These are phyloP conservation scores for Trinorchestia longiramus DNA, from an alignment of 1,140 invertebrate species.

Conservation along the genomic window DNA sequence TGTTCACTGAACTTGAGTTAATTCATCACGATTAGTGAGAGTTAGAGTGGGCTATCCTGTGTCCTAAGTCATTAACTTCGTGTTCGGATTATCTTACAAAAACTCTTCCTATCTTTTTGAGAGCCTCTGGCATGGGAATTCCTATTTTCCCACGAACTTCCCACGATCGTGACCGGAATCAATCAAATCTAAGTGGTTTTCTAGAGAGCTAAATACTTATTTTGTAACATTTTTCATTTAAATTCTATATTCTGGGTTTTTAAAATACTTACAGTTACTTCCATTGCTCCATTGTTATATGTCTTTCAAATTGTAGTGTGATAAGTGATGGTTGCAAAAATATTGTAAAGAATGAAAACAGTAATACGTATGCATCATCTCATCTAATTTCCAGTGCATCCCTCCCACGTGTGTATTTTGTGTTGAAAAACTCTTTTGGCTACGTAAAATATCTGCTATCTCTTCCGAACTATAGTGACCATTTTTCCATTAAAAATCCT, in stretches of 20 bases:
- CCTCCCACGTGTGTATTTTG: too few species aligned
- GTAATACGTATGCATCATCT: too few species aligned
- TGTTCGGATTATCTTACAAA: not conserved
- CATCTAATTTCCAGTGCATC: too few species aligned
- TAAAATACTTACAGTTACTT: not conserved
- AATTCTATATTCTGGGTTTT: not conserved
- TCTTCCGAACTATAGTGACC: too few species aligned
- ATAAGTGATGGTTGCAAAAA: too few species aligned
- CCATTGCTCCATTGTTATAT: not conserved
- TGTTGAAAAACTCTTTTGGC: too few species aligned
- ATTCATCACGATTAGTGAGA: slow-evolving; percentile 50
- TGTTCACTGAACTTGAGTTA: not conserved
- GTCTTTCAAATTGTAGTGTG: too few species aligned
- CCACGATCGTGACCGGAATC: not conserved
- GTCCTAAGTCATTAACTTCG: slow-evolving; percentile 30
- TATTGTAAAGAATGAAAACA: too few species aligned
- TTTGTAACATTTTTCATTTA: not conserved
- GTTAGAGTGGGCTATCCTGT: slow-evolving; percentile 49
- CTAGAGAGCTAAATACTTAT: not conserved
- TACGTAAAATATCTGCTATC: too few species aligned
- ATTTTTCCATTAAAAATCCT: too few species aligned
- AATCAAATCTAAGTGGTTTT: not conserved
- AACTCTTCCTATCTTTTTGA: slow-evolving; percentile 31
- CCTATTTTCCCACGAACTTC: slow-evolving; percentile 24
- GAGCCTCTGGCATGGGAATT: not conserved